Conservation (phyloP, 2,888 invertebrate genomes). For the Synanthedon andrenaeformis region DNA sequence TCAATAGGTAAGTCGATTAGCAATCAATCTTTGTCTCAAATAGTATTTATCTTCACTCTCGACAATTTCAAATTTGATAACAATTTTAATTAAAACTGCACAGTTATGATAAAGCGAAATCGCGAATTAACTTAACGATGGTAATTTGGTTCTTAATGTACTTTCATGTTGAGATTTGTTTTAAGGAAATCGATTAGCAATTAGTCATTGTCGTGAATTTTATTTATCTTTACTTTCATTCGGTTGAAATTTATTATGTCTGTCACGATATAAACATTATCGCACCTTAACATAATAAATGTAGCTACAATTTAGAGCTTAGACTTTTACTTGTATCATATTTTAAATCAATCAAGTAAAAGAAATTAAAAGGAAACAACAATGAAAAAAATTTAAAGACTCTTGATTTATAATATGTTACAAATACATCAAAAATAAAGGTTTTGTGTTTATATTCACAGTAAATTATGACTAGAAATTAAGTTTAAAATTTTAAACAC, state of each 20-base stretch:
- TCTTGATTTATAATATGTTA: too few species aligned
- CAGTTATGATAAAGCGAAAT: constrained; percentile 9
- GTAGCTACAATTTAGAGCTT: constrained; percentile 66
- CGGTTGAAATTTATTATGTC: background rate
- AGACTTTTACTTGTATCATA: constrained; percentile 7
- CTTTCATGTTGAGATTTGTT: constrained; percentile 67
- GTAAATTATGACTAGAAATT: too few species aligned
- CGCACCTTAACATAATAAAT: constrained; percentile 13
- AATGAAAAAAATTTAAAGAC: too few species aligned
- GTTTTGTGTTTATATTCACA: too few species aligned
- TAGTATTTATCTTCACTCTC: background rate
- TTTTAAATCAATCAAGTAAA: too few species aligned
- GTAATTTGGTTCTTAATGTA: constrained; percentile 15
- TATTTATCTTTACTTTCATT: background rate
- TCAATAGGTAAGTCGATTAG: constrained; percentile 44
- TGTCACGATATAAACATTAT: constrained; percentile 8
- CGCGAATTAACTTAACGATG: constrained; percentile 13
- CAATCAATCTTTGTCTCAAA: constrained; percentile 5
- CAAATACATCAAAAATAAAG: too few species aligned
- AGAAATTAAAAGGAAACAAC: too few species aligned
- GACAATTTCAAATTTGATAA: background rate
- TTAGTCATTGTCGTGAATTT: constrained; percentile 3
- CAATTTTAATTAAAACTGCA: background rate
- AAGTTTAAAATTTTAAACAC: too few species aligned
- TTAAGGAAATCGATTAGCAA: constrained; percentile 43